Percentiles rank a stretch among this genome's conserved stretches.
Conservation (phyloP, 2,888 invertebrate species). For the Chrysolina americana region DNA sequence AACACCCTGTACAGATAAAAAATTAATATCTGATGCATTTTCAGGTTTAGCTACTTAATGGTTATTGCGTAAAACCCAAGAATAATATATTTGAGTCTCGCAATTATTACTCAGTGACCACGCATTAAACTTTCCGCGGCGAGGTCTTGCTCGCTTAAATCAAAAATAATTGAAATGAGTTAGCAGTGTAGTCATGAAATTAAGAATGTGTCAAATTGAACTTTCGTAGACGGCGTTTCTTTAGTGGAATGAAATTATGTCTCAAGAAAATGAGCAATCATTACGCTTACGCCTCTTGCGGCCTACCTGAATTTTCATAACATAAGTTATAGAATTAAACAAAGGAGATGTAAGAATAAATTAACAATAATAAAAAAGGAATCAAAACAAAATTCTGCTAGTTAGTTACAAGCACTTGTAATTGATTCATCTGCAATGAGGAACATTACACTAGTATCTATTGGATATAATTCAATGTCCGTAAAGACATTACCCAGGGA, state of each 20-base stretch:
- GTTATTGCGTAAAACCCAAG: not conserved
- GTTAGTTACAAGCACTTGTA: too few relatives aligned
- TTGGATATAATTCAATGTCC: too few relatives aligned
- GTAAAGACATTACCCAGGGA: too few relatives aligned
- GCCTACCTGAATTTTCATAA: conserved; percentile 13
- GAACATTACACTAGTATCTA: too few relatives aligned
- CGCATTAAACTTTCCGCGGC: conserved; percentile 3
- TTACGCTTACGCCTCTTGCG: not conserved
- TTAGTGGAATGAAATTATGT: conserved; percentile 8
- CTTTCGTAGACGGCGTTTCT: conserved; percentile 21
- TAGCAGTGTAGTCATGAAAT: conserved; percentile 18
- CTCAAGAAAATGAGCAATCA: conserved; percentile 7
- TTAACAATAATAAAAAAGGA: too few relatives aligned
- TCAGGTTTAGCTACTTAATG: too few relatives aligned
- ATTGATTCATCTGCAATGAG: too few relatives aligned
- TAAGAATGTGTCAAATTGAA: conserved; percentile 24
- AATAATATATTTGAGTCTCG: not conserved
- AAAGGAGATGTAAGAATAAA: not conserved
- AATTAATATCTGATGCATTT: too few relatives aligned
- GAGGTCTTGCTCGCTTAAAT: conserved; percentile 16
- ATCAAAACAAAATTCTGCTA: too few relatives aligned
- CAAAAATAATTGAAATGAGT: conserved; percentile 24
- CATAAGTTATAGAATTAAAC: not conserved
- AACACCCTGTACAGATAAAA: too few relatives aligned
- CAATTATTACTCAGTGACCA: conserved; percentile 17